These are phyloP conservation scores for Microcebus griseorufus DNA, from an alignment of 2,113 vertebrate genomes.

Conservation along the genomic window DNA sequence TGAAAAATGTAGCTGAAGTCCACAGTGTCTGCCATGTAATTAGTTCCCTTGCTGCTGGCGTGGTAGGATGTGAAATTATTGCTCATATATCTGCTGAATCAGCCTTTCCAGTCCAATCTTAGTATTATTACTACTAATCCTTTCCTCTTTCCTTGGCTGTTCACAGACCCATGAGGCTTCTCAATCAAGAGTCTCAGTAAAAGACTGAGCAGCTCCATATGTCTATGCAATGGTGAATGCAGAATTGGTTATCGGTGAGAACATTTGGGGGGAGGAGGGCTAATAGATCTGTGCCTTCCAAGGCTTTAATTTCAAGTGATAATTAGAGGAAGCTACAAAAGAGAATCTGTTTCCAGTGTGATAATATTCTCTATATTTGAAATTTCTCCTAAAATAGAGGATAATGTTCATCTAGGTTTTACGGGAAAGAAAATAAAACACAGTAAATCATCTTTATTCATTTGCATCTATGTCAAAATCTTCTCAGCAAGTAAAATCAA, in stretches of 20 bases:
- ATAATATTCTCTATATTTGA: background rate
- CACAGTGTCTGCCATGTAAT: constrained; percentile 38
- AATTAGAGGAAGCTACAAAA: background rate
- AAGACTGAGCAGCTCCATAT: background rate
- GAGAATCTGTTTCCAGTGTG: background rate
- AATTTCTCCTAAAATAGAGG: background rate
- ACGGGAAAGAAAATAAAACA: background rate
- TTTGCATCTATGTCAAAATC: constrained; percentile 30
- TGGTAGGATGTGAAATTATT: constrained; percentile 50
- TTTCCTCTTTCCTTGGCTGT: constrained; percentile 42
- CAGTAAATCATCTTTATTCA: background rate
- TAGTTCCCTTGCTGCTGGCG: constrained; percentile 32
- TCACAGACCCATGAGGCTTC: constrained; percentile 16
- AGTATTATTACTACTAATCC: constrained; percentile 50
- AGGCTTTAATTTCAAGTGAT: constrained; percentile 20
- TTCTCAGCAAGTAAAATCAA: constrained; percentile 20
- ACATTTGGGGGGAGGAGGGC: background rate
- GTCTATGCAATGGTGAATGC: background rate
- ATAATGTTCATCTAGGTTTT: background rate
- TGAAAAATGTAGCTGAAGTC: constrained; percentile 28
- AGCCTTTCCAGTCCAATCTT: constrained; percentile 14
- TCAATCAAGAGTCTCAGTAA: constrained; percentile 45
- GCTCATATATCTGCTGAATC: constrained; percentile 43
- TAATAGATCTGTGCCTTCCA: background rate
- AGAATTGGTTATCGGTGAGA: background rate